Conservation (phyloP, 2,888 invertebrate species). For the Acanthococcus lagerstroemiae region DNA sequence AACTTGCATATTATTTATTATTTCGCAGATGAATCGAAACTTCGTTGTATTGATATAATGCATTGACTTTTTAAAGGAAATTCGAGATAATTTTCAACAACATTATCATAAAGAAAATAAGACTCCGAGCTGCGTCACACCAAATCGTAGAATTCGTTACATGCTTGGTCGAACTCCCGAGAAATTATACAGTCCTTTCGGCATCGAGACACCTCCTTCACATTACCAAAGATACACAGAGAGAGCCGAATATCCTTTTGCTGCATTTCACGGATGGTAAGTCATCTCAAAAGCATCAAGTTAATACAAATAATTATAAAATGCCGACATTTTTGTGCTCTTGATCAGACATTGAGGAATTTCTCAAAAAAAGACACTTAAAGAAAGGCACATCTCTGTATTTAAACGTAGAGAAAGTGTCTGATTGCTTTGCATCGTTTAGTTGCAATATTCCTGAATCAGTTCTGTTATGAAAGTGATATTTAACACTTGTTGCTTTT, state of each 20-base stretch:
- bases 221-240: neutral
- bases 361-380: too few relatives aligned
- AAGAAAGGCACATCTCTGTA: too few relatives aligned
- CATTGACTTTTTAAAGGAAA: conserved; percentile 1
- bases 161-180: conserved; percentile 56
- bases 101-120: neutral
- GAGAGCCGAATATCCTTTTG: neutral
- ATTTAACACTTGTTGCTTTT: too few relatives aligned
- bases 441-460: too few relatives aligned
- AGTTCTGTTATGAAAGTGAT: too few relatives aligned
- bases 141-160: conserved; percentile 31
- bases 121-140: conserved; percentile 18
- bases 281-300: too few relatives aligned
- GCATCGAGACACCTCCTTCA: conserved; percentile 55
- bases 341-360: too few relatives aligned
- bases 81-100: neutral
- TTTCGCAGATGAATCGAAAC: neutral
- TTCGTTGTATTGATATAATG: neutral
- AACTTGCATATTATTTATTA: too few relatives aligned
- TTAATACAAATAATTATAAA: too few relatives aligned
- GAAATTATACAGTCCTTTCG: conserved; percentile 64
- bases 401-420: too few relatives aligned
- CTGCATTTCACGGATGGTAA: neutral
- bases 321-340: too few relatives aligned
- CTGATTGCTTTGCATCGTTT: too few relatives aligned